phyloP scores from a whole-genome alignment of 2,888 invertebrate genomes.

The Parnassius mnemosyne region DNA sequence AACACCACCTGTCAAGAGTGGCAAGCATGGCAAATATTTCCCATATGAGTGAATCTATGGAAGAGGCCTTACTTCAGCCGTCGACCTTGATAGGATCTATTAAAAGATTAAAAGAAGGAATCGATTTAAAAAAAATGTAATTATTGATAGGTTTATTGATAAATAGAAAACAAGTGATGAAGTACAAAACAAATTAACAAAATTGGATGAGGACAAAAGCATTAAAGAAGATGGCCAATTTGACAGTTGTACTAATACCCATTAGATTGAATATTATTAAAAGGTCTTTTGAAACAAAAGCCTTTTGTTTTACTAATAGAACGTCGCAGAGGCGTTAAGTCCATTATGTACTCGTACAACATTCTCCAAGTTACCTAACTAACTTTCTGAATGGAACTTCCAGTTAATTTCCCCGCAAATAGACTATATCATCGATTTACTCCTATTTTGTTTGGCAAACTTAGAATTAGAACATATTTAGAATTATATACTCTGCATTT shows the following conservation, averaged over 20 bases:
- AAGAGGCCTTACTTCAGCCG: too few relatives aligned
- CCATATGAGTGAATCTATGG: too few relatives aligned
- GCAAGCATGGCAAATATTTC: too few relatives aligned
- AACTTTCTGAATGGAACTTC: slow-evolving; percentile 63
- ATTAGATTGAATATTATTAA: slow-evolving; percentile 43
- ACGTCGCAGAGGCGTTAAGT: slow-evolving; percentile 41
- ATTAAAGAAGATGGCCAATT: slow-evolving; percentile 27
- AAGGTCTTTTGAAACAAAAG: slow-evolving; percentile 43
- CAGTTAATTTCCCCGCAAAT: slow-evolving; percentile 63
- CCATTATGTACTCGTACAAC: slow-evolving; percentile 56
- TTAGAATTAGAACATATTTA: too few relatives aligned
- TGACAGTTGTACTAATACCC: slow-evolving; percentile 47
- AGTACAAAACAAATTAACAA: slow-evolving; percentile 1
- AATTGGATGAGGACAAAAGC: slow-evolving; percentile 4
- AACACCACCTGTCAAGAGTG: too few relatives aligned
- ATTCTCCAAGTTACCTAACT: slow-evolving; percentile 50
- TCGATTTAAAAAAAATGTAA: too few relatives aligned
- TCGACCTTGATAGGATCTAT: too few relatives aligned
- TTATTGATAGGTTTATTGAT: too few relatives aligned
- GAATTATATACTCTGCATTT: too few relatives aligned
- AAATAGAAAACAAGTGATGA: too few relatives aligned
- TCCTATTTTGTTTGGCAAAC: slow-evolving; percentile 28
- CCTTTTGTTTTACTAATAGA: slow-evolving; percentile 52
- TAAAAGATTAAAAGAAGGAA: too few relatives aligned
- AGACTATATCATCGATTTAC: slow-evolving; percentile 35